Conservation (phyloP, 2,797 vertebrate species). For the Thunnus albacares region DNA sequence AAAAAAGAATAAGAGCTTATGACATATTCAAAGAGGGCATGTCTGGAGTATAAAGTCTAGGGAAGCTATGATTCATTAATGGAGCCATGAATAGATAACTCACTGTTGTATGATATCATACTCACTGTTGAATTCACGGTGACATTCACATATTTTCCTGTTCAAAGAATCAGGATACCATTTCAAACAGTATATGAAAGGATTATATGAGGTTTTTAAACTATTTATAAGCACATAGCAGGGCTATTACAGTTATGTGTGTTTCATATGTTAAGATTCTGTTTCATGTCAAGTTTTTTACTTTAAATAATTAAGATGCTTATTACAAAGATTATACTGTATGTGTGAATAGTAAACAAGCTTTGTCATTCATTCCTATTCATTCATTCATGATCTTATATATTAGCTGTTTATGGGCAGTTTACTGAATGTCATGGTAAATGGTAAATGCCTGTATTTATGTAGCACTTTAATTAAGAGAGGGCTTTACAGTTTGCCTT, state of each 20-base stretch:
- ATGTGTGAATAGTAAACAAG: background rate
- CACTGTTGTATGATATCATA: constrained; percentile 77
- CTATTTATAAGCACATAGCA: constrained; percentile 62
- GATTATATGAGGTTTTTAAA: constrained; percentile 66
- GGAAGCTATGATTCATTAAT: constrained; percentile 85
- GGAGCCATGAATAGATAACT: constrained; percentile 82
- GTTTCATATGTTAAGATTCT: constrained; percentile 24
- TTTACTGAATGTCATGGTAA: background rate
- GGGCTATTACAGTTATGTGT: constrained; percentile 13
- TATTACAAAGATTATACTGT: constrained; percentile 10
- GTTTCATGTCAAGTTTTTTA: constrained; percentile 29
- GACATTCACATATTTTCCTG: constrained; percentile 68
- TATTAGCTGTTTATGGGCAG: constrained; percentile 5
- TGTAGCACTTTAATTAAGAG: too few relatives aligned
- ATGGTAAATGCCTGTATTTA: too few relatives aligned
- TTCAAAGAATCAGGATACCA: constrained; percentile 62
- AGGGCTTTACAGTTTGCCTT: too few relatives aligned
- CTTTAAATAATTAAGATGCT: constrained; percentile 43
- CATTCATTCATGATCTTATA: background rate
- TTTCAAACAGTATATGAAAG: constrained; percentile 65
- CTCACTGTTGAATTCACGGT: constrained; percentile 69
- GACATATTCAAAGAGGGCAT: constrained; percentile 81
- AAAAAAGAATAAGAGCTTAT: constrained; percentile 80
- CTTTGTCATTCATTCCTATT: background rate
- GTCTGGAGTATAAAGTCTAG: constrained; percentile 81